Percentiles rank a stretch among this genome's conserved stretches.
phyloP scores from a whole-genome alignment of 1,140 invertebrate species.

The Leptoteleia sp. region DNA sequence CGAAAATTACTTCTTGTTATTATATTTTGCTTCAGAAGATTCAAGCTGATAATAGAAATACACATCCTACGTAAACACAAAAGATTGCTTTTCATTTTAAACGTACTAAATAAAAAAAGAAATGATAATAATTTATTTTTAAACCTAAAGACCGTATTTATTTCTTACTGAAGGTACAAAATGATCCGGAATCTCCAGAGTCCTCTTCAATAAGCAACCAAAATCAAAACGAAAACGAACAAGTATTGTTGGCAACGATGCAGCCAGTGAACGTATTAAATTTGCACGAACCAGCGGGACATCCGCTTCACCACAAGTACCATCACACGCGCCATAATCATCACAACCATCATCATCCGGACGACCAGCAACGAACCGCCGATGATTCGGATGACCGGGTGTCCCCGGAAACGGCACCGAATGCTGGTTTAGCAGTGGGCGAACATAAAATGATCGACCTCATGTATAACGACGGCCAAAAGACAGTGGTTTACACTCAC shows the following conservation, averaged over 20 bases:
- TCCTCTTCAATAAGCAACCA: constrained; percentile 79
- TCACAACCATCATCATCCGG: constrained; percentile 71
- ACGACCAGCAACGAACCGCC: constrained; percentile 51
- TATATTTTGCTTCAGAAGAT: no score
- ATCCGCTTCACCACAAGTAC: constrained; percentile 82
- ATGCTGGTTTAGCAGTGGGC: constrained; percentile 83
- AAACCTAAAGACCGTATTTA: no score
- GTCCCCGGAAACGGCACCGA: constrained; percentile 80
- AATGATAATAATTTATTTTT: no score
- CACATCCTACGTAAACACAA: no score
- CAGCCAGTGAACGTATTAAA: constrained; percentile 86
- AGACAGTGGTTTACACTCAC: constrained; percentile 89
- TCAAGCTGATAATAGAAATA: no score
- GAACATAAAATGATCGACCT: constrained; percentile 87
- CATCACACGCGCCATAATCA: constrained; percentile 78
- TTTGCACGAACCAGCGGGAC: constrained; percentile 83
- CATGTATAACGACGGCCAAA: constrained; percentile 90
- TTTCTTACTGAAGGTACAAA: constrained; percentile 71
- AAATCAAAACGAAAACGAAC: constrained; percentile 80
- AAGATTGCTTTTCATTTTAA: no score
- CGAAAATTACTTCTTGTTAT: no score
- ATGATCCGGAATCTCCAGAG: constrained; percentile 78
- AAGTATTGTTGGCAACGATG: constrained; percentile 89
- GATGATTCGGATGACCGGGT: constrained; percentile 83
- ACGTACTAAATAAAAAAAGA: no score